Evolutionary conservation across 92 coral and sea anemone species (phyloP).

Genomic region (Porites divaricata): DNA sequence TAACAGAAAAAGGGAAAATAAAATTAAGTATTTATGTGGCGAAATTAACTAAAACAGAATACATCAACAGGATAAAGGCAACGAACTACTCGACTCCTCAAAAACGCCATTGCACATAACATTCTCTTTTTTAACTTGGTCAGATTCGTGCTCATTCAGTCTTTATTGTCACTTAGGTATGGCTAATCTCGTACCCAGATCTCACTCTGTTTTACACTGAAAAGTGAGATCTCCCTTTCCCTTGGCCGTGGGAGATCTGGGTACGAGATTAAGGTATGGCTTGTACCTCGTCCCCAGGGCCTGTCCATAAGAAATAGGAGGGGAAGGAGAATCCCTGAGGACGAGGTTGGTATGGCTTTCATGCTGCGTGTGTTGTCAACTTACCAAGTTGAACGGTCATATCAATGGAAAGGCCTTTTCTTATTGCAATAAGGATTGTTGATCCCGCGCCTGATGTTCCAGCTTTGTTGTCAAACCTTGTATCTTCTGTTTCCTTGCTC

Average conservation of each 20-base stretch:
- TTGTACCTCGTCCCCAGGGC: too few relatives aligned
- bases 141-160: not conserved
- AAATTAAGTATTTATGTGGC: not conserved
- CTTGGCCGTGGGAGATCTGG: too few relatives aligned
- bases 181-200: too few relatives aligned
- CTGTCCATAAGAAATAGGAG: too few relatives aligned
- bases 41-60: not conserved
- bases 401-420: constrained; percentile 79
- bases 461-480: constrained; percentile 19
- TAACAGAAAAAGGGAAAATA: not conserved
- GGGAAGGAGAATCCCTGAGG: too few relatives aligned
- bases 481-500: constrained; percentile 7
- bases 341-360: too few relatives aligned
- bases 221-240: too few relatives aligned
- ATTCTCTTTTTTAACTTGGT: not conserved
- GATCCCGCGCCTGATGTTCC: constrained; percentile 60
- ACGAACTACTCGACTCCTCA: not conserved
- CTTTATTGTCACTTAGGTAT: too few relatives aligned
- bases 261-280: too few relatives aligned
- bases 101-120: not conserved
- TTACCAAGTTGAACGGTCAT: constrained; percentile 73
- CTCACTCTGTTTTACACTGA: too few relatives aligned
- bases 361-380: not conserved
- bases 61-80: too few relatives aligned
- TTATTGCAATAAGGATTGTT: constrained; percentile 38